Evolutionary conservation across 2,888 invertebrate genomes (phyloP).

Genomic region (Lysandra bellargus): DNA sequence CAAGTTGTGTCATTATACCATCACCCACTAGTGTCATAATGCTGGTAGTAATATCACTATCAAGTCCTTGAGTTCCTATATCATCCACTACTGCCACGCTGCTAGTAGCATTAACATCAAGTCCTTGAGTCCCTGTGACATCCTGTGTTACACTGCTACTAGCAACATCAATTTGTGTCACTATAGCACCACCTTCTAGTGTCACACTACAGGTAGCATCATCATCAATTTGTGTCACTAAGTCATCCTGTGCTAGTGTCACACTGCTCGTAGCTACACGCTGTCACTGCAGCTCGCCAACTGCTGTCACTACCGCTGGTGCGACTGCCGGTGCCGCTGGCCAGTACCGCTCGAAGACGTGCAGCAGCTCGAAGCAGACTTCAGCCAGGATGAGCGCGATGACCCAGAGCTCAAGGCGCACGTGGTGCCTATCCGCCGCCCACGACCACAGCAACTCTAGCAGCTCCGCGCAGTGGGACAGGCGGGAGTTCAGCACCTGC

Average conservation of each 20-base stretch:
- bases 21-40: background rate
- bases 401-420: conserved; percentile 98
- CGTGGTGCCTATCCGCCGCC: conserved; percentile 95
- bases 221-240: background rate
- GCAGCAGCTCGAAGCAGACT: conserved; percentile 91
- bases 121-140: too few relatives aligned
- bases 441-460: conserved; percentile 93
- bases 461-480: conserved; percentile 96
- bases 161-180: background rate
- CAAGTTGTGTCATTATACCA: background rate
- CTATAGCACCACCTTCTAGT: background rate
- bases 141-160: too few relatives aligned
- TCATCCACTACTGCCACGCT: background rate
- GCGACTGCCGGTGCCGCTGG: conserved; percentile 36
- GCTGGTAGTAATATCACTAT: background rate
- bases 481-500: conserved; percentile 96
- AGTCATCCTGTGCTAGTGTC: background rate
- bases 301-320: background rate
- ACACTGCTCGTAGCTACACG: background rate
- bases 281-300: background rate
- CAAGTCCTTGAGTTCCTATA: background rate
- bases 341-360: conserved; percentile 84
- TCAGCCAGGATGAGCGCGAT: conserved; percentile 97
- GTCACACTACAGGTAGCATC: too few relatives aligned
- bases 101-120: background rate